Conservation (phyloP, 2,113 vertebrate species). For the Apteryx mantelli region DNA sequence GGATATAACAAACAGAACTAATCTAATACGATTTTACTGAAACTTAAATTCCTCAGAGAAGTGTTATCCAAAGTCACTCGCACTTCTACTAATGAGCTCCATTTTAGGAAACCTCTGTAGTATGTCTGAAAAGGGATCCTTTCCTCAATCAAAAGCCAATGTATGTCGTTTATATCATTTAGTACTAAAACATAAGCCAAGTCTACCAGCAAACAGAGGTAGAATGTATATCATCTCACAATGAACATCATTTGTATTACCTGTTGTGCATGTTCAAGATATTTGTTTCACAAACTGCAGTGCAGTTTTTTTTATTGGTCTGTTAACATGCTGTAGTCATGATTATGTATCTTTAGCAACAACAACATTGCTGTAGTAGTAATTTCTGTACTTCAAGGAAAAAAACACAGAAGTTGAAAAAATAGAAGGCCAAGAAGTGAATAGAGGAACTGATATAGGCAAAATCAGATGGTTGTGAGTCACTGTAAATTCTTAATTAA, state of each 20-base stretch:
- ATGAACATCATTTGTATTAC: background rate
- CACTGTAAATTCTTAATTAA: slow-evolving; percentile 12
- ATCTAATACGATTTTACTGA: background rate
- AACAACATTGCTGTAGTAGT: background rate
- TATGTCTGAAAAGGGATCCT: background rate
- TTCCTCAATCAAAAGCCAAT: background rate
- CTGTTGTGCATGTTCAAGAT: background rate
- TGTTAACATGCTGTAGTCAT: background rate
- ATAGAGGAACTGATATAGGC: slow-evolving; percentile 30
- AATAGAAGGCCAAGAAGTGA: slow-evolving; percentile 19
- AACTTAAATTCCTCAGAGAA: background rate
- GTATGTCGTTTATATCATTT: background rate
- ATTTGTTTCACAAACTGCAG: background rate
- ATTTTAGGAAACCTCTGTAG: background rate
- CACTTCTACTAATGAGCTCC: background rate
- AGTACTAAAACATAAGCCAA: background rate
- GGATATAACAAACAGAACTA: background rate
- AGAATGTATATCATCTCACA: background rate
- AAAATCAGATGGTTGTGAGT: slow-evolving; percentile 23
- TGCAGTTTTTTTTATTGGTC: background rate
- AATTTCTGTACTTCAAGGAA: background rate
- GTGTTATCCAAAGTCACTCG: background rate
- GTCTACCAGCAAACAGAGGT: background rate
- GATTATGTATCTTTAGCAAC: background rate
- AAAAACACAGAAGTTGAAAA: background rate